Evolutionary conservation across 2,797 vertebrate genomes (phyloP).

Genomic region (Huso huso): DNA sequence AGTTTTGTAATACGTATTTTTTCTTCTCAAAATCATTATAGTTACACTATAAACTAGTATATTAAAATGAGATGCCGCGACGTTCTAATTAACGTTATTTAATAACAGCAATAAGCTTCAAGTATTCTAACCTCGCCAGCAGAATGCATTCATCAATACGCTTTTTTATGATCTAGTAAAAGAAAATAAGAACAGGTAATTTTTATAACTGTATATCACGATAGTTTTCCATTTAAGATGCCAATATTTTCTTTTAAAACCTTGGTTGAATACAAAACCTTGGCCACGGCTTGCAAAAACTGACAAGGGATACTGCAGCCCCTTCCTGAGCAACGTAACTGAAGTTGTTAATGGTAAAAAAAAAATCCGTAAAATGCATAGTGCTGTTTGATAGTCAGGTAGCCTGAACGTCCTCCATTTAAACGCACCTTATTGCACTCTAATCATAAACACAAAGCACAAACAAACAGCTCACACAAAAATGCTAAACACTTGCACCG

Average conservation of each 20-base stretch:
- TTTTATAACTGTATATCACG: no score
- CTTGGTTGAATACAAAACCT: conserved; percentile 29
- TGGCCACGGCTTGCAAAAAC: conserved; percentile 43
- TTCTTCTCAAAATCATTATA: no score
- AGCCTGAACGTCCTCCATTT: conserved; percentile 16
- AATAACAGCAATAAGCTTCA: no score
- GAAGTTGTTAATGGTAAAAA: conserved; percentile 46
- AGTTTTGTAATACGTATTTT: no score
- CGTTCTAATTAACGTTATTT: no score
- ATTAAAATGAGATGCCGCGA: no score
- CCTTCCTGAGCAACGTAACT: conserved; percentile 40
- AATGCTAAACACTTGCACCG: conserved; percentile 29
- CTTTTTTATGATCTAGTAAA: no score
- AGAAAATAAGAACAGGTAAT: no score
- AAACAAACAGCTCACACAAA: conserved; percentile 42
- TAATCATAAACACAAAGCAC: conserved; percentile 40
- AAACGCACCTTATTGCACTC: conserved; percentile 28
- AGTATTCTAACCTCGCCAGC: no score
- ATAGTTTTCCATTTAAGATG: no score
- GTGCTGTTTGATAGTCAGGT: conserved; percentile 41
- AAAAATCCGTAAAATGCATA: conserved; percentile 24
- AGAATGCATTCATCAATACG: no score
- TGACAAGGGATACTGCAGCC: conserved; percentile 47
- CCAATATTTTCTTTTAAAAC: conserved; percentile 27
- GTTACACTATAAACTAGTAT: no score